Base-by-base conservation (phyloP, 2,888 invertebrate genomes). In the Caenorhabditis sp. region DNA sequence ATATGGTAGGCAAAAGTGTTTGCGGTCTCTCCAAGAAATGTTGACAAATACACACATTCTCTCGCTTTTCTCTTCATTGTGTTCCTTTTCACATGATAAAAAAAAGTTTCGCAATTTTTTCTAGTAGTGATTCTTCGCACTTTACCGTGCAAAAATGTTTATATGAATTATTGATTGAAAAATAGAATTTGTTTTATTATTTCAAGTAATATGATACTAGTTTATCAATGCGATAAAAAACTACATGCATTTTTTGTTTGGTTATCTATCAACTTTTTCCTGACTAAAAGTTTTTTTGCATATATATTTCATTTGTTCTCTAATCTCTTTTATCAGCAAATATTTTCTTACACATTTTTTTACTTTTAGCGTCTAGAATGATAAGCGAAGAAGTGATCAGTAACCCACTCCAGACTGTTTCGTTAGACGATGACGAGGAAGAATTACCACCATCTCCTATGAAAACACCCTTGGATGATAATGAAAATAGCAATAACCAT, bases 351-450 rank as follows among this genome's bases (percentile, higher is more conserved):
- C 31, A 10, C 10, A 31, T 31, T 31, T 31, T 6, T 31, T 31
- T 31, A 31, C 49, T 59, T 59, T 49, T 49, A 21, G 24, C n/a
- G n/a, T 36, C 21, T 36, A 58, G 50, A 62, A 74, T 71, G 75
- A 31, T 67, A n/a, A 60, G 68, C 36, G 75, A 71, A 54, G 70
- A 76, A 68, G 75, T 76, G 8, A 70, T 76, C 31, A 57, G 58
- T 14, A 76, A 76, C 59, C 75, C 75, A 5, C 59, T 75, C 2
- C 21, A 37, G 0, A 61, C 62, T 62, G 58, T 68, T 31, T 73
- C 73, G 10, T 55, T 68, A 24, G 50, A 60, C 17, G 67, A 67
- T 26, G 72, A 72, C 3, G 67, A 64, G 1, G 63, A 71, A 53
- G 17, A 8, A 2, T 3, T 6, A 26, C 8, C 2, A 23, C 3